A percentile compares a stretch with the other conserved stretches of the same genome.
Conservation (phyloP, 2,888 invertebrate species). For the Neria commutata region DNA sequence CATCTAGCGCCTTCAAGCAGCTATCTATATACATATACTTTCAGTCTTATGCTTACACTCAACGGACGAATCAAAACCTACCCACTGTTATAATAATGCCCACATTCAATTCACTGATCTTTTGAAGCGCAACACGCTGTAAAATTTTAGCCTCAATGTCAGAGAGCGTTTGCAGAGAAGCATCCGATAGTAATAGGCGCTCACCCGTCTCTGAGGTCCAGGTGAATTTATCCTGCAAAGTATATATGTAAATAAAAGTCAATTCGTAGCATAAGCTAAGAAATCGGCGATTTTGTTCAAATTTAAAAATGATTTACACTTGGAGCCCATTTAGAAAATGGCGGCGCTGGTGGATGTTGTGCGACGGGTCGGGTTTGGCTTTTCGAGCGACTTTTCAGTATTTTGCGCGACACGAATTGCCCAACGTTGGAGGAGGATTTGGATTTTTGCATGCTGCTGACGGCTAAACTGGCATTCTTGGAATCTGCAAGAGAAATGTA, state of each 20-base stretch:
- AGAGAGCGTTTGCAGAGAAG: slow-evolving; percentile 70
- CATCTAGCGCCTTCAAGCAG: no score
- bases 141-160: slow-evolving; percentile 78
- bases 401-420: slow-evolving; percentile 82
- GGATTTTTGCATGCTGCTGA: slow-evolving; percentile 87
- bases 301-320: slow-evolving; percentile 72
- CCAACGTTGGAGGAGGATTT: slow-evolving; percentile 88
- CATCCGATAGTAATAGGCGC: slow-evolving; percentile 69
- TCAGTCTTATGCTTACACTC: no score
- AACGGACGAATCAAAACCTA: slow-evolving; percentile 19
- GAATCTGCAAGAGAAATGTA: no score
- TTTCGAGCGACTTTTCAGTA: slow-evolving; percentile 84
- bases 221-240: slow-evolving; percentile 74
- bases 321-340: slow-evolving; percentile 74
- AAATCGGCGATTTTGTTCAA: background rate
- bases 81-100: slow-evolving; percentile 77
- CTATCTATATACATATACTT: no score
- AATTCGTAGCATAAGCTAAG: no score
- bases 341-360: slow-evolving; percentile 24
- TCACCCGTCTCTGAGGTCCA: slow-evolving; percentile 75
- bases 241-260: no score
- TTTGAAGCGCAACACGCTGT: slow-evolving; percentile 84
- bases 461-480: no score
- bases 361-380: slow-evolving; percentile 71
- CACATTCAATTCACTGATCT: slow-evolving; percentile 84